These are phyloP conservation scores for Drosophila basisetae DNA, from an alignment of 2,888 invertebrate species.

Conservation along the genomic window DNA sequence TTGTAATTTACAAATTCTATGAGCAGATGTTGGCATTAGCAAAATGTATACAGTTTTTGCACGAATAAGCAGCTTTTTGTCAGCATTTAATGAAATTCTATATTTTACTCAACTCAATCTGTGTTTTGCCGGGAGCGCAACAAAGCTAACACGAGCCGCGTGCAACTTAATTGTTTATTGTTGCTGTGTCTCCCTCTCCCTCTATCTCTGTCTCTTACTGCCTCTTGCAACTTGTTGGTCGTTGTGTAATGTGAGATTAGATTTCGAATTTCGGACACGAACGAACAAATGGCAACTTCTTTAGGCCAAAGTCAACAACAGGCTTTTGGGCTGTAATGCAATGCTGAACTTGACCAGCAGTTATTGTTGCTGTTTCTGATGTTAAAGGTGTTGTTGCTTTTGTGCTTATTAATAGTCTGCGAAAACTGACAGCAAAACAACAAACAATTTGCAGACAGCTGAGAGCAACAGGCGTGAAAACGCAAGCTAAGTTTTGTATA, in stretches of 20 bases:
- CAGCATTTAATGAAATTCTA: constrained; percentile 54
- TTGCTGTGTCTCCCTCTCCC: background rate
- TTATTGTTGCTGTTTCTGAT: constrained; percentile 18
- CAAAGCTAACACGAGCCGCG: constrained; percentile 33
- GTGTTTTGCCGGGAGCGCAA: constrained; percentile 25
- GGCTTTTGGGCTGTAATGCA: constrained; percentile 29
- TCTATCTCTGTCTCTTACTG: background rate
- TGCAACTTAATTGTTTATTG: constrained; percentile 53
- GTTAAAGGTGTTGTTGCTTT: constrained; percentile 6
- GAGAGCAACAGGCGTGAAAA: constrained; percentile 61
- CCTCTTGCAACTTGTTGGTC: constrained; percentile 21
- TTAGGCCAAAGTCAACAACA: constrained; percentile 54
- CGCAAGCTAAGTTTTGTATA: constrained; percentile 4
- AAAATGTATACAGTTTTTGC: constrained; percentile 26
- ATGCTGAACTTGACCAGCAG: constrained; percentile 41
- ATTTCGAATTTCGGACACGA: constrained; percentile 43
- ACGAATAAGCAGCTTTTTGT: constrained; percentile 35
- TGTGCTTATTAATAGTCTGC: constrained; percentile 35
- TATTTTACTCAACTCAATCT: constrained; percentile 38
- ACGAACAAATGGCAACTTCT: constrained; percentile 40
- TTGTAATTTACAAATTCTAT: constrained; percentile 27
- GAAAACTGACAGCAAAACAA: constrained; percentile 72
- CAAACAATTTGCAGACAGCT: constrained; percentile 60
- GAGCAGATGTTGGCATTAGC: constrained; percentile 6
- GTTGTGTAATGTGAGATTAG: constrained; percentile 53